These are phyloP conservation scores for Galleria mellonella DNA, from an alignment of 1,140 invertebrate genomes.

Conservation along the genomic window DNA sequence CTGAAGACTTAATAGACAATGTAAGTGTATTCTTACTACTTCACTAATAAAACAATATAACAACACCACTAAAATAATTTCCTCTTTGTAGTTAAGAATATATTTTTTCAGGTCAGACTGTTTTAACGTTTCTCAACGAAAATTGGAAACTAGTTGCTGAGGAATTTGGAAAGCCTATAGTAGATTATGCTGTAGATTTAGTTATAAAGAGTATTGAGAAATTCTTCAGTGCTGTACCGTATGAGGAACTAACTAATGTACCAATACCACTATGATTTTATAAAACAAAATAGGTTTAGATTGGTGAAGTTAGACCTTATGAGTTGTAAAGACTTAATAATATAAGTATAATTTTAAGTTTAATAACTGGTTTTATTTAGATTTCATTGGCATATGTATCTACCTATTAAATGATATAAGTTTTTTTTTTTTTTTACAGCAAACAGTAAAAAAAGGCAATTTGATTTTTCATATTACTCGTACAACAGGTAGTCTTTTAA, in stretches of 20 bases:
- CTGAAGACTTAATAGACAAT: no score
- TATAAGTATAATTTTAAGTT: no score
- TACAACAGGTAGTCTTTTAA: no score
- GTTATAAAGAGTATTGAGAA: constrained; percentile 51
- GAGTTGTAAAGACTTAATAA: no score
- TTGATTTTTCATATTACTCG: no score
- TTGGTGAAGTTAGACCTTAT: neutral
- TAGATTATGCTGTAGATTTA: constrained; percentile 54
- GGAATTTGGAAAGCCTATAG: constrained; percentile 59
- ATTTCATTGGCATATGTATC: no score
- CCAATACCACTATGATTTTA: neutral
- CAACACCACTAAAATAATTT: no score
- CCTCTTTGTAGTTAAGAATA: neutral
- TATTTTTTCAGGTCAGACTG: constrained; percentile 38
- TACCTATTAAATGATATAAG: no score
- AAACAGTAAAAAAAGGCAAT: no score
- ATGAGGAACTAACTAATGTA: constrained; percentile 50
- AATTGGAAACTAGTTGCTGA: constrained; percentile 56
- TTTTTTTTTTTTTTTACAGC: no score
- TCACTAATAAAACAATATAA: no score
- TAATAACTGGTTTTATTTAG: neutral
- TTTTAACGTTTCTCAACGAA: constrained; percentile 51
- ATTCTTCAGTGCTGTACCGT: constrained; percentile 52
- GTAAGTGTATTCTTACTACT: no score
- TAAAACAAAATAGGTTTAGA: constrained; percentile 3